These are phyloP conservation scores for Varroa destructor DNA, from an alignment of 1,140 invertebrate genomes.

Conservation along the genomic window DNA sequence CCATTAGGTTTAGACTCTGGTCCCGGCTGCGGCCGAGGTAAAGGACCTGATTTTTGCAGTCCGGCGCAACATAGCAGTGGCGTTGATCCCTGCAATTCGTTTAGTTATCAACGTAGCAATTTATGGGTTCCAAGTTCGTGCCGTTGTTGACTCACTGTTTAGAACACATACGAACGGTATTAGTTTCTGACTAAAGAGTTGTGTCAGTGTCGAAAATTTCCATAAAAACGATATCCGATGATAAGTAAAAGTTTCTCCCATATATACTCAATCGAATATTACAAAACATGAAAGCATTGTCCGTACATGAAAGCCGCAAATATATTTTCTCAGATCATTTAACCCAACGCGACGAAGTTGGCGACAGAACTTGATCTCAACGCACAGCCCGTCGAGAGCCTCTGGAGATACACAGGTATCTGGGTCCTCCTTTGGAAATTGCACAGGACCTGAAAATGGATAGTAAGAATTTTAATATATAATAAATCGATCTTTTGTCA, in stretches of 20 bases:
- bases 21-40: neutral
- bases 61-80: constrained; percentile 6
- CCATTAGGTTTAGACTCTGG: neutral
- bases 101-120: neutral
- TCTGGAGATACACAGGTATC: neutral
- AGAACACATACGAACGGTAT: neutral
- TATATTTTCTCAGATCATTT: constrained; percentile 5
- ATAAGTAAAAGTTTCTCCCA: neutral
- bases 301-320: constrained; percentile 10
- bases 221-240: neutral
- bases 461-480: neutral
- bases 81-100: neutral
- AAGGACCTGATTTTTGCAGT: neutral
- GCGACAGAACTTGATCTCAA: constrained; percentile 1
- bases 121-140: neutral
- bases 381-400: neutral
- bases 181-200: neutral
- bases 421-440: constrained; percentile 5
- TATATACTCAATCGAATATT: neutral
- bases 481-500: neutral
- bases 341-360: neutral
- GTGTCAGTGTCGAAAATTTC: neutral
- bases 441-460: neutral
- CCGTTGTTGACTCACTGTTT: neutral
- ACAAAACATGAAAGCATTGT: neutral